Conservation (phyloP, 2,797 vertebrate species). For the Jordanella pulchra region DNA sequence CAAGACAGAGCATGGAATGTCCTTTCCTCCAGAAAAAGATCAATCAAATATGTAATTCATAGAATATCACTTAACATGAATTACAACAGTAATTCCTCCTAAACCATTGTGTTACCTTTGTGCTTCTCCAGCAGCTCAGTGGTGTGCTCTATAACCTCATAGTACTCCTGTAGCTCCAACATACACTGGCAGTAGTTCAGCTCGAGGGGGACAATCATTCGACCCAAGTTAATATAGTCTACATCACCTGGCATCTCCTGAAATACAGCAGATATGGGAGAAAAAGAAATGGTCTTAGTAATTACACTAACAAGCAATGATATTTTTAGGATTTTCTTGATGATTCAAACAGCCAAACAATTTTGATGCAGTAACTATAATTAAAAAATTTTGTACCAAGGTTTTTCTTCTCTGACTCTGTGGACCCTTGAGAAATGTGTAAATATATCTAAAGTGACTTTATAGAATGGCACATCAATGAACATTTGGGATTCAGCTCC, state of each 20-base stretch:
- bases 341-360: constrained; percentile 11
- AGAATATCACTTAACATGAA: not conserved
- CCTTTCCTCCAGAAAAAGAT: not conserved
- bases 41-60: not conserved
- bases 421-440: not conserved
- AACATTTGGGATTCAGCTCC: no score
- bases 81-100: not conserved
- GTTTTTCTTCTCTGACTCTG: not conserved
- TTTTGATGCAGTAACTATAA: constrained; percentile 5
- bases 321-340: constrained; percentile 5
- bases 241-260: constrained; percentile 83
- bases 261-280: constrained; percentile 25
- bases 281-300: constrained; percentile 11
- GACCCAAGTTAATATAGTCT: constrained; percentile 80
- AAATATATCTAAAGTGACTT: not conserved
- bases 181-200: constrained; percentile 86
- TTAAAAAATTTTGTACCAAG: not conserved
- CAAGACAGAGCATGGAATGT: not conserved
- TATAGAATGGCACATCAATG: not conserved
- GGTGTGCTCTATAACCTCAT: constrained; percentile 81
- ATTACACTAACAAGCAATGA: not conserved
- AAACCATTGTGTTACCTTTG: constrained; percentile 70
- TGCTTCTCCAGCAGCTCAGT: constrained; percentile 80
- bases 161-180: constrained; percentile 83
- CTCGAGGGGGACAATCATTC: constrained; percentile 80